A percentile compares a stretch with the other conserved stretches of the same genome.
Conservation (phyloP, 92 coral and sea anemone species). For the Paramuricea clavata region DNA sequence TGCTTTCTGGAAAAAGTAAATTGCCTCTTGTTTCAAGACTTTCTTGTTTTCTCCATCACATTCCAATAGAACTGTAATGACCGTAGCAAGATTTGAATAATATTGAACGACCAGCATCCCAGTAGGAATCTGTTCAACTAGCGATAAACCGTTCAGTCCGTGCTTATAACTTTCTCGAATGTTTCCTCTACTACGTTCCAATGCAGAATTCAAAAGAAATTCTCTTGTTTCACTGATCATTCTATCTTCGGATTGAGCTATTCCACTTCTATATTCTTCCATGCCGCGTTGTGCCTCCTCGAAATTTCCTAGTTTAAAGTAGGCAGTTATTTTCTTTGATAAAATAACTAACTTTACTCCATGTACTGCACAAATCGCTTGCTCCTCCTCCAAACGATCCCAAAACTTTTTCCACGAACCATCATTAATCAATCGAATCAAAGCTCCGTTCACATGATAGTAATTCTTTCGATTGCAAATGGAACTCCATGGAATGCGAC, state of each 20-base stretch:
- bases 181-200: background rate
- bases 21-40: background rate
- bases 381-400: background rate
- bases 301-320: background rate
- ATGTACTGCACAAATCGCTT: background rate
- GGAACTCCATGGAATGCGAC: background rate
- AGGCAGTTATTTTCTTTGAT: slow-evolving; percentile 5
- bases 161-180: background rate
- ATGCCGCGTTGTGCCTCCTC: background rate
- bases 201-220: background rate
- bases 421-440: background rate
- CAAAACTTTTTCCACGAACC: slow-evolving; percentile 1
- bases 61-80: background rate
- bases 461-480: background rate
- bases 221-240: background rate
- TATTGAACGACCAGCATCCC: background rate
- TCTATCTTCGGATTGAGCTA: background rate
- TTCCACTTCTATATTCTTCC: background rate
- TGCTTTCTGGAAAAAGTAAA: background rate
- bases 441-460: background rate
- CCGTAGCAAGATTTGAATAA: background rate
- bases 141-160: background rate
- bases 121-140: background rate
- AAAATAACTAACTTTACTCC: slow-evolving; percentile 24
- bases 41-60: background rate